Percentiles rank a stretch among this genome's conserved stretches.
phyloP scores from a whole-genome alignment of 53 echinoderm and acorn worm species.

The Antedon mediterranea region DNA sequence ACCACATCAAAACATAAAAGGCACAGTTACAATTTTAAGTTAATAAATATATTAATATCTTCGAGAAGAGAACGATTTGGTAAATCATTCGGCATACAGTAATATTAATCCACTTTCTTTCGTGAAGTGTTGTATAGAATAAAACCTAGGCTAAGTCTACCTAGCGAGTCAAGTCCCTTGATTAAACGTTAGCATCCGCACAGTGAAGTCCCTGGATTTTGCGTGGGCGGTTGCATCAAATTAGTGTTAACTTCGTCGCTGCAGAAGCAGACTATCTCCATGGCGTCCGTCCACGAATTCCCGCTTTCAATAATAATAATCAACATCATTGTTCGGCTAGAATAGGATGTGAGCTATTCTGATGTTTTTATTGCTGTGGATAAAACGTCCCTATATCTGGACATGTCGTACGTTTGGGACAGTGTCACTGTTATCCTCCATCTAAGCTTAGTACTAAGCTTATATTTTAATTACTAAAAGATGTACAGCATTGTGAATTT shows the following conservation, averaged over 20 bases:
- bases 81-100: not conserved
- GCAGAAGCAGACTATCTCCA: not conserved
- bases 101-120: not conserved
- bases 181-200: slow-evolving; percentile 1
- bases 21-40: not conserved
- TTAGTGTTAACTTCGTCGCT: not conserved
- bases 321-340: not conserved
- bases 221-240: not conserved
- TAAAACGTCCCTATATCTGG: not conserved
- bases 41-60: not conserved
- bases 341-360: not conserved
- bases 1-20: too few species aligned
- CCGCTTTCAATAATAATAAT: not conserved
- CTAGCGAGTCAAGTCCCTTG: not conserved
- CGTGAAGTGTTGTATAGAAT: not conserved
- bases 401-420: not conserved
- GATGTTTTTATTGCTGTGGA: not conserved
- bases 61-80: not conserved
- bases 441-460: not conserved
- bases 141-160: not conserved
- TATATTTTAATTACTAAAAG: not conserved
- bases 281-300: not conserved
- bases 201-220: not conserved
- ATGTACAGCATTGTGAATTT: not conserved
- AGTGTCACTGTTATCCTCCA: not conserved